phyloP scores from a whole-genome alignment of 2,113 vertebrate genomes.

The Tragelaphus imberbis region DNA sequence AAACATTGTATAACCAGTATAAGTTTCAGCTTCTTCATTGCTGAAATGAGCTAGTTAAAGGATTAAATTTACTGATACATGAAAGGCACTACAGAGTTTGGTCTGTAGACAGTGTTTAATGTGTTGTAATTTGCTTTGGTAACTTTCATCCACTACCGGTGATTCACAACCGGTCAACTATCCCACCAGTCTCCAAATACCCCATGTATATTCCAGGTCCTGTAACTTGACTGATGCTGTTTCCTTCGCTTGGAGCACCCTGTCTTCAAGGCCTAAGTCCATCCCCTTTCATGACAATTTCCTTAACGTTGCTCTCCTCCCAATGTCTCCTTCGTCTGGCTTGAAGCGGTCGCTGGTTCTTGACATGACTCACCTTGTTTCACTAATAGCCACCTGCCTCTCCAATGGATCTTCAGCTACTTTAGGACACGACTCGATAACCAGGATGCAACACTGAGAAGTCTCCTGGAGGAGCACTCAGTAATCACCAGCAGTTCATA shows the following conservation, averaged over 20 bases:
- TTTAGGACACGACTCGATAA: neutral
- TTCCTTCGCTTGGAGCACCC: neutral
- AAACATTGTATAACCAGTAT: neutral
- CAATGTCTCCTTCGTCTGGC: neutral
- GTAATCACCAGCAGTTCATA: neutral
- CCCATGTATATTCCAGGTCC: neutral
- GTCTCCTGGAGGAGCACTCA: neutral
- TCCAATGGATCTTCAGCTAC: neutral
- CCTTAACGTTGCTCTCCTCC: neutral
- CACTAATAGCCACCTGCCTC: neutral
- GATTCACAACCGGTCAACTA: neutral
- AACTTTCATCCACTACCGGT: neutral
- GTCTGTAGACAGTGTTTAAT: neutral
- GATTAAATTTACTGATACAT: neutral
- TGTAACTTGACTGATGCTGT: neutral
- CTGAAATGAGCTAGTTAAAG: neutral
- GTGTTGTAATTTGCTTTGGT: neutral
- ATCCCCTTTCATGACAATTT: neutral
- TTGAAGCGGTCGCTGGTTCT: neutral
- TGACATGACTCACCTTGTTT: neutral
- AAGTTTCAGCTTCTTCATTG: neutral
- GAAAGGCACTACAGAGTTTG: neutral
- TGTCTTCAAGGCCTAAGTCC: neutral
- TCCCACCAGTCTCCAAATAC: neutral
- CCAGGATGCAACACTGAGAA: neutral